phyloP scores from a whole-genome alignment of 2,888 invertebrate genomes.

The Cephus sareptanus region DNA sequence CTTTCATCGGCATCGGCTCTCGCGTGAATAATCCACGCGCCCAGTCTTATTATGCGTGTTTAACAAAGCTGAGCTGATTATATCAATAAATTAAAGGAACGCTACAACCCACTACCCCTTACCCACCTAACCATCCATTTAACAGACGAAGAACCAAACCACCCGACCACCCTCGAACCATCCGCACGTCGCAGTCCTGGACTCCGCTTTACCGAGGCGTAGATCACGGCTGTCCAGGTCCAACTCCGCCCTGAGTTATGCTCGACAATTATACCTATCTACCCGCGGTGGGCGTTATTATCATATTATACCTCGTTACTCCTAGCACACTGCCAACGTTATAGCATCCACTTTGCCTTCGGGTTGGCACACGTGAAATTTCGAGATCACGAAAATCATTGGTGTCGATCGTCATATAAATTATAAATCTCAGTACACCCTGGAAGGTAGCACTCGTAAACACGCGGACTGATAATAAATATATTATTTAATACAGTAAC shows the following conservation, averaged over 20 bases:
- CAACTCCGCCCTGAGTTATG: slow-evolving; percentile 59
- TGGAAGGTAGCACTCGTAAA: too few relatives aligned
- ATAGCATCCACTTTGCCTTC: background rate
- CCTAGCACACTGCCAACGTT: slow-evolving; percentile 4
- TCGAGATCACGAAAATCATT: background rate
- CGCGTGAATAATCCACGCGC: slow-evolving; percentile 46
- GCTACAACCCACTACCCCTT: slow-evolving; percentile 8
- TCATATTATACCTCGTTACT: slow-evolving; percentile 54
- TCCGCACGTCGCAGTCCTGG: slow-evolving; percentile 24
- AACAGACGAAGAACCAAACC: slow-evolving; percentile 4
- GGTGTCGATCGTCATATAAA: background rate
- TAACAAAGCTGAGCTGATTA: slow-evolving; percentile 62
- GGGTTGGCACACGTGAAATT: background rate
- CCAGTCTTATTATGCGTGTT: slow-evolving; percentile 51
- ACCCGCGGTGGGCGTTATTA: slow-evolving; percentile 58
- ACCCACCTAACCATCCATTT: background rate
- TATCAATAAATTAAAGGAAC: slow-evolving; percentile 59
- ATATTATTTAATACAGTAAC: background rate
- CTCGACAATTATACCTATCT: slow-evolving; percentile 62
- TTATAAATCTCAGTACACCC: background rate
- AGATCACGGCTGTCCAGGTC: slow-evolving; percentile 57
- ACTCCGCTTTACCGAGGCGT: slow-evolving; percentile 56
- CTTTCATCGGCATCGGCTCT: slow-evolving; percentile 36
- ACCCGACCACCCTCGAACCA: background rate
- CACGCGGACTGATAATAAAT: background rate